Conservation (phyloP, 2,888 invertebrate species). For the Drosophila barbarae region DNA sequence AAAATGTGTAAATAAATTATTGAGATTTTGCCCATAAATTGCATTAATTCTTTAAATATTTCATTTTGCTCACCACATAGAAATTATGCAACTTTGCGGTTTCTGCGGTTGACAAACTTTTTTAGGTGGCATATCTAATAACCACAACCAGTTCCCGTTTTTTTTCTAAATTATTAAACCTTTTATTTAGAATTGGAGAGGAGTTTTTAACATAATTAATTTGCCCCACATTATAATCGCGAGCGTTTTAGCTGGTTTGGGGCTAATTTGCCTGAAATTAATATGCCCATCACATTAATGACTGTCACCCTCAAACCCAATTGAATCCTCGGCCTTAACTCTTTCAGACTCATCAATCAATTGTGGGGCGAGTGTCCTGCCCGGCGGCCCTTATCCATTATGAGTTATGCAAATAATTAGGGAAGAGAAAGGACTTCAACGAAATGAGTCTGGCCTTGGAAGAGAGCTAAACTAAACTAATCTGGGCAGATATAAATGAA, state of each 20-base stretch:
- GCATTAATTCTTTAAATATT: conserved; percentile 16
- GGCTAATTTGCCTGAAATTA: conserved; percentile 38
- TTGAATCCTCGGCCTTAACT: conserved; percentile 36
- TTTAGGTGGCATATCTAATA: conserved; percentile 24
- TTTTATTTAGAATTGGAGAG: neutral
- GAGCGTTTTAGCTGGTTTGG: conserved; percentile 14
- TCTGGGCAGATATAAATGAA: conserved; percentile 31
- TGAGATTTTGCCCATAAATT: conserved; percentile 6
- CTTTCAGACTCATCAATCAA: conserved; percentile 42
- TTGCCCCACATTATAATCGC: conserved; percentile 12
- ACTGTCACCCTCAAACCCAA: conserved; percentile 27
- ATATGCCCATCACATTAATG: conserved; percentile 45
- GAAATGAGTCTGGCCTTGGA: conserved; percentile 46
- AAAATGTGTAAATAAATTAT: neutral
- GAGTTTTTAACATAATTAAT: conserved; percentile 35
- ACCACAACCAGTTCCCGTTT: conserved; percentile 15
- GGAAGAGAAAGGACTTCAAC: conserved; percentile 38
- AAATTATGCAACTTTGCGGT: conserved; percentile 51
- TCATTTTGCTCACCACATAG: conserved; percentile 16
- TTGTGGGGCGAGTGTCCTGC: conserved; percentile 25
- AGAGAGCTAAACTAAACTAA: conserved; percentile 21
- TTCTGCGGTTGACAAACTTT: conserved; percentile 35
- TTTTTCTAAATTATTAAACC: conserved; percentile 30
- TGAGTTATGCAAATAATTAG: conserved; percentile 71
- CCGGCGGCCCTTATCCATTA: conserved; percentile 37